Percentiles rank a stretch among this genome's conserved stretches.
These are phyloP conservation scores for Nephrotoma guestfalica DNA, from an alignment of 2,888 invertebrate genomes.

Conservation along the genomic window DNA sequence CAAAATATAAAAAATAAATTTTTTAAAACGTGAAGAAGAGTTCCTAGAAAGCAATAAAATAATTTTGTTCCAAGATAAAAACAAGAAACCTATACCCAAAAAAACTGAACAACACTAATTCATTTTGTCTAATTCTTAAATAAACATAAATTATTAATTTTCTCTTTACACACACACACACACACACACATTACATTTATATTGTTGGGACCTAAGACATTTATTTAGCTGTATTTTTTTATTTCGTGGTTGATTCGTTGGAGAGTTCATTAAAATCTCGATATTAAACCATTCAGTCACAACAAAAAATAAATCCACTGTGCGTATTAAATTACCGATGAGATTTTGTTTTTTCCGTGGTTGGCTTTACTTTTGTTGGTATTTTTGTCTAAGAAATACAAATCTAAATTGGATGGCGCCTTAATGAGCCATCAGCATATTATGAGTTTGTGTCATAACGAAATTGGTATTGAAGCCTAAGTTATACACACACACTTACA, in stretches of 20 bases:
- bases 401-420: not conserved
- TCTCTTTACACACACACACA: not conserved
- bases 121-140: not conserved
- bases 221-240: not conserved
- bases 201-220: not conserved
- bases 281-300: not conserved
- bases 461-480: not conserved
- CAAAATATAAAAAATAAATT: not conserved
- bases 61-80: not conserved
- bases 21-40: not conserved
- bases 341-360: not conserved
- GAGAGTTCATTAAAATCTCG: not conserved
- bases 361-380: not conserved
- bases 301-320: not conserved
- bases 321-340: not conserved
- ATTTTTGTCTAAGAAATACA: not conserved
- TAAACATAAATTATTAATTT: not conserved
- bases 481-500: not conserved
- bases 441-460: not conserved
- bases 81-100: not conserved
- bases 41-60: not conserved
- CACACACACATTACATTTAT: not conserved
- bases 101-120: not conserved
- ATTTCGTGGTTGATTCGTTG: not conserved
- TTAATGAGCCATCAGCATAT: not conserved